Conservation (phyloP, 2,113 vertebrate species). For the Stegastes partitus region DNA sequence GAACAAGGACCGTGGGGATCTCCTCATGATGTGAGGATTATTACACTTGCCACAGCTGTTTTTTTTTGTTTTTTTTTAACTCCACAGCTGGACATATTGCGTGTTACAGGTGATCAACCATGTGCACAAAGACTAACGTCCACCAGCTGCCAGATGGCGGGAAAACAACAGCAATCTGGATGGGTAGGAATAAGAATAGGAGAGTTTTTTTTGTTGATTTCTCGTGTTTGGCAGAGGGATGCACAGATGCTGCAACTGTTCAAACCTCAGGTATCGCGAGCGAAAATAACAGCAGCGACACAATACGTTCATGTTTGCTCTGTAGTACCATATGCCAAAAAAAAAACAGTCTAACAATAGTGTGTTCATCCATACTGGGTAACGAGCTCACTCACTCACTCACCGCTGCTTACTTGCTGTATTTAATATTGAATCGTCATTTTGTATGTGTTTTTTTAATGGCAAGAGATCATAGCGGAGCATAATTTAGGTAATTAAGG, state of each 20-base stretch:
- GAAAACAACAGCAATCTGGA: constrained; percentile 63
- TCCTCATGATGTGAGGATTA: constrained; percentile 48
- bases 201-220: constrained; percentile 1
- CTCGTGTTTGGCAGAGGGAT: background rate
- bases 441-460: background rate
- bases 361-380: too few relatives aligned
- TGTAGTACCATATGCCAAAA: background rate
- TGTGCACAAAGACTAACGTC: constrained; percentile 70
- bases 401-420: too few relatives aligned
- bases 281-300: background rate
- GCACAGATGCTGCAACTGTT: background rate
- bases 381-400: too few relatives aligned
- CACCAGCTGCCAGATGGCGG: constrained; percentile 70
- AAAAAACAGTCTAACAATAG: too few relatives aligned
- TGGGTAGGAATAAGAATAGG: background rate
- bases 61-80: too few relatives aligned
- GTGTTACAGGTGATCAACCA: constrained; percentile 74
- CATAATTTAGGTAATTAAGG: background rate
- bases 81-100: constrained; percentile 68
- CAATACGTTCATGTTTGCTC: background rate
- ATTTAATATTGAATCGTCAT: background rate
- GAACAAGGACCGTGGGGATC: constrained; percentile 28
- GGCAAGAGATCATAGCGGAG: background rate
- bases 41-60: constrained; percentile 54
- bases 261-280: background rate